Conservation (phyloP, 2,113 vertebrate genomes). For the Nibea coibor region DNA sequence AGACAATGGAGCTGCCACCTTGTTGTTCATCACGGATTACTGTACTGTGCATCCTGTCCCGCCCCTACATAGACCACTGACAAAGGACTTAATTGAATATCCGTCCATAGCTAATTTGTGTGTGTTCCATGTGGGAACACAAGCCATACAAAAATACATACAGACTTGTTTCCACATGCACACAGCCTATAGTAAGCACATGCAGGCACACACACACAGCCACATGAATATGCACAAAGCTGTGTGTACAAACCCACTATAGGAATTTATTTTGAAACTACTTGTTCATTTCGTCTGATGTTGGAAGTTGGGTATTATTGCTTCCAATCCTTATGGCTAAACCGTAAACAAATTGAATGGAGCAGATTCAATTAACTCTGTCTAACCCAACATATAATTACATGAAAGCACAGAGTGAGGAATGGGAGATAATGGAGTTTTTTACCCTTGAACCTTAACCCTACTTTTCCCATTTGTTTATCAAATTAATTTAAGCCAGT, state of each 20-base stretch:
- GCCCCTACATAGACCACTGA: constrained; percentile 78
- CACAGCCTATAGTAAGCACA: constrained; percentile 26
- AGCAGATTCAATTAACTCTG: constrained; percentile 77
- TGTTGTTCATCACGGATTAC: constrained; percentile 84
- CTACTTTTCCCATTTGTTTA: constrained; percentile 78
- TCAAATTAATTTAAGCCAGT: constrained; percentile 79
- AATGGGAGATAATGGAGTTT: constrained; percentile 71
- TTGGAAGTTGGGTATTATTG: constrained; percentile 72
- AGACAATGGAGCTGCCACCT: constrained; percentile 84
- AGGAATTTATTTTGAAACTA: constrained; percentile 56
- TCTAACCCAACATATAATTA: constrained; percentile 78
- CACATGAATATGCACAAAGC: constrained; percentile 17
- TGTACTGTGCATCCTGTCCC: constrained; percentile 77
- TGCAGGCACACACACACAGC: constrained; percentile 23
- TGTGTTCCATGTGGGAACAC: constrained; percentile 65
- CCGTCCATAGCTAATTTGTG: constrained; percentile 79
- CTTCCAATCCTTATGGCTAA: constrained; percentile 63
- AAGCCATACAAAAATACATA: constrained; percentile 46
- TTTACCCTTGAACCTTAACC: constrained; percentile 77
- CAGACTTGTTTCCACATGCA: constrained; percentile 37
- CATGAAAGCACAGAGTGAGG: constrained; percentile 65
- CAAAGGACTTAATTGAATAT: constrained; percentile 85
- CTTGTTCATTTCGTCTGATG: constrained; percentile 58
- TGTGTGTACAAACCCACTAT: constrained; percentile 5
- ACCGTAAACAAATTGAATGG: constrained; percentile 76